Base-by-base conservation (phyloP, 2,888 invertebrate genomes). In the Argynnis bischoffii region DNA sequence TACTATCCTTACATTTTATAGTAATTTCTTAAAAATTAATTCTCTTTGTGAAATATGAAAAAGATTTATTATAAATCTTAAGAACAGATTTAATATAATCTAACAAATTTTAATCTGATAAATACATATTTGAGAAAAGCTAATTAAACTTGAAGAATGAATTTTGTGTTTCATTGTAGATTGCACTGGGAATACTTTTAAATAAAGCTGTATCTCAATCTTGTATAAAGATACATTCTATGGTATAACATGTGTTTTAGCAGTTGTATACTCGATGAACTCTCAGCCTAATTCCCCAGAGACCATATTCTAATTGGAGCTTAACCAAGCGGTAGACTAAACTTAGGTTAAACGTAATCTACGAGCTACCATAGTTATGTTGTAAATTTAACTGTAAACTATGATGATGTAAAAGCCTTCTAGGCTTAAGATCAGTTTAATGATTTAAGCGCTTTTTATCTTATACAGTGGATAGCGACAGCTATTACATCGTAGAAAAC, bases 261-360 rank as follows among this genome's bases (percentile, higher is more conserved):
- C 15, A 6, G 50, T 16, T 5, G 6, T n/a, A 15, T 50, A n/a
- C 50, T n/a, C 11, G 4, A 48, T 50, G n/a, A 26, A 2, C 14
- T 18, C 13, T 26, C 14, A 18, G 61, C 21, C 35, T 69, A 64
- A 66, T 55, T 57, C 60, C 53, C 64, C 64, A 47, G 57, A 61
- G 61, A 67, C 46, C 50, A 64, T 67, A 57, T 68, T 55, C 57
- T 67, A 71, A 73, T 73, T 70, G 67, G 56, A 55, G 70, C 63
- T 72, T 69, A 70, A 70, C 56, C 67, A 70, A 61, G 41, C 64
- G 48, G 57, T 47, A 54, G 56, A 56, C 64, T 55, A 53, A 63
- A 71, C 57, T 64, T 67, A 69, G 11, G 35, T 41, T 41, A 41
- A 41, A 41, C 35, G 8, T 41, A 41, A 41, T 41, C 35, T 41